phyloP scores from a whole-genome alignment of 2,888 invertebrate genomes.

The Ophioninae sp. region DNA sequence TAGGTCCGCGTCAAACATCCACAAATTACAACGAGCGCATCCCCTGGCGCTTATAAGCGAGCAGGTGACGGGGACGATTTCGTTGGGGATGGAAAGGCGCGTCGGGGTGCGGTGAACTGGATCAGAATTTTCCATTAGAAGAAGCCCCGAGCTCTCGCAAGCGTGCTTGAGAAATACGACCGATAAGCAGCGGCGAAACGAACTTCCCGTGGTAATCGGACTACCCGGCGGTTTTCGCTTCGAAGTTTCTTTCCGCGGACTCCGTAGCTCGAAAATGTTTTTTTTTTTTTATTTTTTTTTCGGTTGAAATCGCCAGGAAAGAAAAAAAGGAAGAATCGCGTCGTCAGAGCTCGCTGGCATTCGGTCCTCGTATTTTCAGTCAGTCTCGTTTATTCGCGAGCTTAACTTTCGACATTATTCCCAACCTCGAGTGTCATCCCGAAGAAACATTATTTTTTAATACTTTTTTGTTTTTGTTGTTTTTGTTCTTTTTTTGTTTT shows the following conservation, averaged over 20 bases:
- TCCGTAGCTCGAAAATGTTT: not conserved
- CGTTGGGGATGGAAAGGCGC: not conserved
- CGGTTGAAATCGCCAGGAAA: not conserved
- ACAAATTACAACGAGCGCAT: constrained; percentile 52
- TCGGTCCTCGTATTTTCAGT: not conserved
- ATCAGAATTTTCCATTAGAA: constrained; percentile 57
- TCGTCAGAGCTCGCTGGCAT: not conserved
- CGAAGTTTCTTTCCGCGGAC: constrained; percentile 22
- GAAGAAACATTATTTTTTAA: not conserved
- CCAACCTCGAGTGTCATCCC: not conserved
- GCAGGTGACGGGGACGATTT: constrained; percentile 16
- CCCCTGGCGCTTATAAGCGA: constrained; percentile 36
- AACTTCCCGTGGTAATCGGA: not conserved
- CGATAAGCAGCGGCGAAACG: constrained; percentile 15
- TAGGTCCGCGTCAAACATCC: constrained; percentile 45
- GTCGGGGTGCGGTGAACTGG: constrained; percentile 34
- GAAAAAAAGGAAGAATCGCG: not conserved
- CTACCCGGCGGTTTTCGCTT: constrained; percentile 46
- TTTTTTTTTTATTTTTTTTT: not conserved
- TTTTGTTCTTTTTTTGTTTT: not conserved
- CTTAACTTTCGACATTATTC: not conserved
- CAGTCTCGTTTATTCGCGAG: not conserved
- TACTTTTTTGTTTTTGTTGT: not conserved
- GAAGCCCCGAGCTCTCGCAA: constrained; percentile 19
- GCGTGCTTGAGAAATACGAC: constrained; percentile 27